These are phyloP conservation scores for Syngnathus scovelli DNA, from an alignment of 2,113 vertebrate genomes.

Conservation along the genomic window DNA sequence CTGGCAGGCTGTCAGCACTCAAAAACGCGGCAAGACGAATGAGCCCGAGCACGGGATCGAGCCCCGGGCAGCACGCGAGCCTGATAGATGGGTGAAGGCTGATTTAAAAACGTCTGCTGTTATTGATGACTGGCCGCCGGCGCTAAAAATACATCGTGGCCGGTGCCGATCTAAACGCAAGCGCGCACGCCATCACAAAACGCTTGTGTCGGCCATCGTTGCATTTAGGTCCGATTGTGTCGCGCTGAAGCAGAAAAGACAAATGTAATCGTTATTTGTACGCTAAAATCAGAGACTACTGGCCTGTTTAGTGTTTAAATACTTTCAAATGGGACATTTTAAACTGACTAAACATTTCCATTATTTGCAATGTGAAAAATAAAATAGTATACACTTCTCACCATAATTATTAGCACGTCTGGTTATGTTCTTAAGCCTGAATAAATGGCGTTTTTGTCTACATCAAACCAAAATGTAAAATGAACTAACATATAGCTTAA, in stretches of 20 bases:
- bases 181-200: slow-evolving; percentile 21
- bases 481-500: too few relatives aligned
- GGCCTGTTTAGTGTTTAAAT: not conserved
- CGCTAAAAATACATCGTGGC: slow-evolving; percentile 51
- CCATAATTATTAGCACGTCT: too few relatives aligned
- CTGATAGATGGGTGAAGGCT: slow-evolving; percentile 61
- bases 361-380: too few relatives aligned
- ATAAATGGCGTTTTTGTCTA: too few relatives aligned
- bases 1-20: slow-evolving; percentile 47
- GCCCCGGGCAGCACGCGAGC: slow-evolving; percentile 49
- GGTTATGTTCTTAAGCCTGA: too few relatives aligned
- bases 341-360: too few relatives aligned
- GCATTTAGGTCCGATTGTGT: not conserved
- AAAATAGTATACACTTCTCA: too few relatives aligned
- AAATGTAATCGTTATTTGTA: not conserved
- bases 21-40: slow-evolving; percentile 56
- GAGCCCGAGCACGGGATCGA: slow-evolving; percentile 46
- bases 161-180: slow-evolving; percentile 32
- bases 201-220: slow-evolving; percentile 4
- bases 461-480: too few relatives aligned
- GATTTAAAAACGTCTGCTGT: slow-evolving; percentile 53
- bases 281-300: not conserved
- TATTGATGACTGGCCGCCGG: slow-evolving; percentile 59
- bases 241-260: not conserved
- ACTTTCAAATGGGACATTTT: too few relatives aligned